Evolutionary conservation across 1,140 invertebrate genomes (phyloP).

Genomic region (Danaus plexippus): DNA sequence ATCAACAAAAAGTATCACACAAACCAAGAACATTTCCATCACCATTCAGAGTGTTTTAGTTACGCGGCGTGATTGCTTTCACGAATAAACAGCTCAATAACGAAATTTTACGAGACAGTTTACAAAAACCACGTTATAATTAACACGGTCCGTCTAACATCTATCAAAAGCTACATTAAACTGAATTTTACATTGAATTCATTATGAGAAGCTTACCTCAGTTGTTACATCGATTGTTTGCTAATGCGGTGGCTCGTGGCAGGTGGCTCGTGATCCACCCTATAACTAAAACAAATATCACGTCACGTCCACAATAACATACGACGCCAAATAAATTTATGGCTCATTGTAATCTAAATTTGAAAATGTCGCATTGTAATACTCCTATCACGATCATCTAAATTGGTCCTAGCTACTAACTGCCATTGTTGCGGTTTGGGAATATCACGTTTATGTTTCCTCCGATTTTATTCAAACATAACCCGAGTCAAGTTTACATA

Average conservation of each 20-base stretch:
- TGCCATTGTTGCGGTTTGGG: slow-evolving; percentile 11
- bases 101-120: not conserved
- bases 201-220: too few relatives aligned
- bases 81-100: too few relatives aligned
- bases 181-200: too few relatives aligned
- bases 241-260: slow-evolving; percentile 50
- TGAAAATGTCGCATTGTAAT: slow-evolving; percentile 17
- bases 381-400: slow-evolving; percentile 17
- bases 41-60: not conserved
- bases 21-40: too few relatives aligned
- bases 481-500: too few relatives aligned
- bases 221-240: slow-evolving; percentile 47
- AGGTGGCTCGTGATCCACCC: slow-evolving; percentile 41
- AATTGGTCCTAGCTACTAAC: slow-evolving; percentile 16
- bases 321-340: slow-evolving; percentile 31
- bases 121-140: slow-evolving; percentile 2
- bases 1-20: too few relatives aligned
- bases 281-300: slow-evolving; percentile 48
- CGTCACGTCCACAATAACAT: slow-evolving; percentile 37
- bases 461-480: slow-evolving; percentile 8
- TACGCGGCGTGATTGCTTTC: not conserved
- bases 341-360: slow-evolving; percentile 23
- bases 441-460: slow-evolving; percentile 12
- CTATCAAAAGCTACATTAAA: too few relatives aligned
- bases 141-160: too few relatives aligned